A percentile compares a stretch with the other conserved stretches of the same genome.
phyloP scores from a whole-genome alignment of 1,140 invertebrate species.

The Pectinophora gossypiella region DNA sequence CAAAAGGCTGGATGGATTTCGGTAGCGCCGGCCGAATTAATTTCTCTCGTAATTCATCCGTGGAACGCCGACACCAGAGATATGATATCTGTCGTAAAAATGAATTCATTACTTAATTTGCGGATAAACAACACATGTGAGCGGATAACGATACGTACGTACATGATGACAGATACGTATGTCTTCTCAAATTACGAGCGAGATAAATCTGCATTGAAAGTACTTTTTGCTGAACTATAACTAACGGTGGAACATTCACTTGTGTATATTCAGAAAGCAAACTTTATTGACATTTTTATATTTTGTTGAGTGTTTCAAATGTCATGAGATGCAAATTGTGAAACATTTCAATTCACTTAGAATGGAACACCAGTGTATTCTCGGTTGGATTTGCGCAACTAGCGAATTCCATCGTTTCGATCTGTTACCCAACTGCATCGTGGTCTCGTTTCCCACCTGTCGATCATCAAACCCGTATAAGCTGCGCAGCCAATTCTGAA shows the following conservation, averaged over 20 bases:
- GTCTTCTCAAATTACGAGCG: neutral
- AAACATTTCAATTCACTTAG: too few relatives aligned
- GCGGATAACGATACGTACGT: constrained; percentile 1
- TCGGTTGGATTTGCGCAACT: constrained; percentile 19
- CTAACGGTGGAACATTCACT: too few relatives aligned
- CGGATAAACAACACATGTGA: constrained; percentile 27
- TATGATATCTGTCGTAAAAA: constrained; percentile 35
- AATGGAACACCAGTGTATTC: too few relatives aligned
- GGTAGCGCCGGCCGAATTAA: constrained; percentile 45
- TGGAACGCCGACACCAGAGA: constrained; percentile 1
- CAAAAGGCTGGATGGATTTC: constrained; percentile 59
- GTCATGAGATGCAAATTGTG: too few relatives aligned
- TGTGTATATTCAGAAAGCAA: too few relatives aligned
- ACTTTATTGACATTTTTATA: too few relatives aligned
- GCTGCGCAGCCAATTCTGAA: neutral
- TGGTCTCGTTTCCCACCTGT: neutral
- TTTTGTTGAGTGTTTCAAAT: too few relatives aligned
- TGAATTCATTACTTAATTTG: constrained; percentile 42
- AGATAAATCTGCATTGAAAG: neutral
- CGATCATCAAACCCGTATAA: neutral
- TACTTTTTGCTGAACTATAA: too few relatives aligned
- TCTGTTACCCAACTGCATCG: neutral
- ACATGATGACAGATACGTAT: constrained; percentile 6
- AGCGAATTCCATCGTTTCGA: constrained; percentile 7
- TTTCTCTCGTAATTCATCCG: constrained; percentile 52